Evolutionary conservation across 2,113 vertebrate genomes (phyloP), one percentile per base, ranked within the genome.

Genomic region (Pithys albifrons): DNA sequence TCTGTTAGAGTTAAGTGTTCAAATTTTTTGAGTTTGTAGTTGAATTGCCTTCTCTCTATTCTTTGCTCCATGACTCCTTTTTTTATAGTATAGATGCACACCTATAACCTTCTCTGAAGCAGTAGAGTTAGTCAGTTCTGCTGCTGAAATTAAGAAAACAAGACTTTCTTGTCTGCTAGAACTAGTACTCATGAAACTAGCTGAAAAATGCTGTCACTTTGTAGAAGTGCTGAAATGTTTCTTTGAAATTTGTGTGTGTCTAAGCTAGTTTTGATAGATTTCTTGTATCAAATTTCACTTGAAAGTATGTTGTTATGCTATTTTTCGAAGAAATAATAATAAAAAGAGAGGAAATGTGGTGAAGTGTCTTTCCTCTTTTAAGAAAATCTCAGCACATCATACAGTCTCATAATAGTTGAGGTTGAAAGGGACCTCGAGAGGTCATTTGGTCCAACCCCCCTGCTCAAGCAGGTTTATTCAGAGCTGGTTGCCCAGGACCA

Each of bases 261-360:
- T 86, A 75, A 86, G 33, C 70, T 96, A 86, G 88, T 88, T 96
- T 85, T 94, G 66, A 85, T 94, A 85, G 51, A 83, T 65, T 88
- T 87, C 70, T 70, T 95, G 88, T 88, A 73, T 85, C 12, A 54
- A 37, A 59, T 89, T 82, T 81, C 18, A 46, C 70, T 93, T 73
- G 89, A 58, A 85, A 91, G 74, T 70, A 45, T 22, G 10, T 55
- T 96, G 93, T 91, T 89, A 79, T 9, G 66, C 94, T 95, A 87
- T 95, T 97, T 96, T 97, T 85, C 58, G 82, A 95, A 94, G 90
- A 95, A 92, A 83, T 77, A 37, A 72, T 52, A 97, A 96, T 94
- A 97, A 94, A 93, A 92, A 74, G 41, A 51, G 76, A 65, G 69
- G 51, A 67, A 95, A 43, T 88, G 83, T 2, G 4, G 18, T 58